These are phyloP conservation scores for Nematopogon swammerdamellus DNA, from an alignment of 2,888 invertebrate genomes.

Conservation along the genomic window DNA sequence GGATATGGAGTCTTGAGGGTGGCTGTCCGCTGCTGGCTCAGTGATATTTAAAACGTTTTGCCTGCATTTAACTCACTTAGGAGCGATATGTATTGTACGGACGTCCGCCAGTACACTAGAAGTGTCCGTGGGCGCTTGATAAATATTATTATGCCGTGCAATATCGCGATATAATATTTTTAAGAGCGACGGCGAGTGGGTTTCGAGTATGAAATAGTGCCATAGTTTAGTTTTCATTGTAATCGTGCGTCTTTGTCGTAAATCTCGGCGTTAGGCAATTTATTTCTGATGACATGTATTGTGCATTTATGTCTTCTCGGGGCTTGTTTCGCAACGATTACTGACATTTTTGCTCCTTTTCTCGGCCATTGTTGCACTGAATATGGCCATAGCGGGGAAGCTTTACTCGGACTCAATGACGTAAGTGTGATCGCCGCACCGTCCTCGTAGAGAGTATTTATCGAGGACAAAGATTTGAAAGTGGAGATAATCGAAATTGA, in stretches of 20 bases:
- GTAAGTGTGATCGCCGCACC: no score
- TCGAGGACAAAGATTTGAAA: no score
- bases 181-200: conserved; percentile 6
- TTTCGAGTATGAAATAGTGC: background rate
- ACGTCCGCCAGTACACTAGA: background rate
- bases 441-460: no score
- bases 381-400: background rate
- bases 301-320: conserved; percentile 22
- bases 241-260: conserved; percentile 29
- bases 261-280: conserved; percentile 32
- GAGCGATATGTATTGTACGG: background rate
- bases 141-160: conserved; percentile 20
- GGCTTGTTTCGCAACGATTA: conserved; percentile 26
- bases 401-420: no score
- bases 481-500: no score
- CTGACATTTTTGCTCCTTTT: conserved; percentile 23
- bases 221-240: background rate
- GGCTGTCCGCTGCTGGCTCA: background rate
- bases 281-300: conserved; percentile 36
- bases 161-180: conserved; percentile 28
- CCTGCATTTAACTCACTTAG: background rate
- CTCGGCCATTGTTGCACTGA: conserved; percentile 20
- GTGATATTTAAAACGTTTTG: background rate
- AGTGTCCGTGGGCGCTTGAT: conserved; percentile 15
- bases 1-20: no score